Percentiles rank a stretch among this genome's conserved stretches.
phyloP scores from a whole-genome alignment of 2,888 invertebrate species.

The Drosophila diplacantha region DNA sequence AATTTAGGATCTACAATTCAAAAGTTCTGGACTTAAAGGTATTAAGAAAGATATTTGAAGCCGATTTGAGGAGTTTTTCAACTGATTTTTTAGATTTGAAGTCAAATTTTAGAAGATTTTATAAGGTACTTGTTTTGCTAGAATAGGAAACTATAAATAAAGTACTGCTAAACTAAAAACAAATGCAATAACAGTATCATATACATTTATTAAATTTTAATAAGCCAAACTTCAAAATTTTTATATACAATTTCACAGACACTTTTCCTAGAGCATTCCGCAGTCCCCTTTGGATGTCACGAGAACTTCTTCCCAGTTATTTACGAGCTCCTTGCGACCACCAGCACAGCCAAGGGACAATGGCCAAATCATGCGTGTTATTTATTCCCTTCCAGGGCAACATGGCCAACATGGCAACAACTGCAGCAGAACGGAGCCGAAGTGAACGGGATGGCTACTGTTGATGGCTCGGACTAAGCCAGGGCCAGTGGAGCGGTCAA shows the following conservation, averaged over 20 bases:
- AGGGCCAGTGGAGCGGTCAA: slow-evolving; percentile 23
- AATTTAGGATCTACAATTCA: too few species aligned
- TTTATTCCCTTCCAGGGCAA: slow-evolving; percentile 33
- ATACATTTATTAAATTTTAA: neutral
- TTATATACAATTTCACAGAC: neutral
- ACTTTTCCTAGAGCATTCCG: slow-evolving; percentile 1
- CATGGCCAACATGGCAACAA: slow-evolving; percentile 15
- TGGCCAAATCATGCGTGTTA: slow-evolving; percentile 56
- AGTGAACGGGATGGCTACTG: slow-evolving; percentile 14
- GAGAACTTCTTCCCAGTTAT: slow-evolving; percentile 5
- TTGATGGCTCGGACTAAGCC: slow-evolving; percentile 33
- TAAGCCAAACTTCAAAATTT: neutral
- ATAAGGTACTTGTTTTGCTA: too few species aligned
- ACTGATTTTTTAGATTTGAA: too few species aligned
- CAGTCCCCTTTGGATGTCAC: neutral
- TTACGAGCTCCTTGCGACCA: slow-evolving; percentile 14
- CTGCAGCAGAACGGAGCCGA: slow-evolving; percentile 2
- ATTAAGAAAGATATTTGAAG: too few species aligned
- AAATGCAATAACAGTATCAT: too few species aligned
- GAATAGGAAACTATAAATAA: too few species aligned
- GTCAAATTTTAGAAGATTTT: too few species aligned
- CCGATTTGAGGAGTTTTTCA: too few species aligned
- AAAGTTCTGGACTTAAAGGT: too few species aligned
- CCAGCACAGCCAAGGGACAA: slow-evolving; percentile 35
- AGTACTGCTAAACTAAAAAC: too few species aligned